Base-by-base conservation (phyloP, 2,113 vertebrate genomes). In the Otocyon megalotis region DNA sequence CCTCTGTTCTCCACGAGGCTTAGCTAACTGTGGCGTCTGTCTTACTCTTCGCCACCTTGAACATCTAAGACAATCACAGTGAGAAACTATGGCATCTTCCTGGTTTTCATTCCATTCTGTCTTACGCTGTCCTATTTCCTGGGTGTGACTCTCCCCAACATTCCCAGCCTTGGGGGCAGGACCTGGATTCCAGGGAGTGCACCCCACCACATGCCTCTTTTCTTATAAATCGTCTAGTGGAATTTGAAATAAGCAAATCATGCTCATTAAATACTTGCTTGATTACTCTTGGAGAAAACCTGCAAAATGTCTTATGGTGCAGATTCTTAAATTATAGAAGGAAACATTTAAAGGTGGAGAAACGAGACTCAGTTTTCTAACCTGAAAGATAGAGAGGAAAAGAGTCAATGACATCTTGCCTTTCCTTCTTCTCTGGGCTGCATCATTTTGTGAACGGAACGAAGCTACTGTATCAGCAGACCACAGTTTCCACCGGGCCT, bases 271-370 rank as follows among this genome's bases (percentile, higher is more conserved):
- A 54, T 8, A 28, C 22, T 37, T 37, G 35, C 10, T 30, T 79
- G 32, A n/a, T 95, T 60, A 72, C 72, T 72, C 62, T 72, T 87
- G 79, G 62, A 91, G 81, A 91, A 96, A 91, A 90, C n/a, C 17
- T n/a, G 28, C 8, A 54, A 60, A 90, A 62, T 30, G 28, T 67
- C 76, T 74, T 53, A 4, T 12, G 26, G 13, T n/a, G 12, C 35
- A 35, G 56, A 93, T 35, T 58, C 60, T 94, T 37, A 69, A 76
- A 54, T 89, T 19, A 69, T 5, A 71, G 28, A 37, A 50, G 48
- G 17, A 69, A 88, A 65, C 60, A 17, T 16, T 14, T 53, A 50
- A 72, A 93, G 43, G 15, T 32, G 13, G 13, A 19, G 32, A 76
- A 96, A 81, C 13, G 37, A 65, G 69, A 87, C 22, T 62, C n/a